Evolutionary conservation across 1,140 invertebrate species (phyloP), one percentile per base, ranked within the genome.

Genomic region (Lordiphosa mommai): DNA sequence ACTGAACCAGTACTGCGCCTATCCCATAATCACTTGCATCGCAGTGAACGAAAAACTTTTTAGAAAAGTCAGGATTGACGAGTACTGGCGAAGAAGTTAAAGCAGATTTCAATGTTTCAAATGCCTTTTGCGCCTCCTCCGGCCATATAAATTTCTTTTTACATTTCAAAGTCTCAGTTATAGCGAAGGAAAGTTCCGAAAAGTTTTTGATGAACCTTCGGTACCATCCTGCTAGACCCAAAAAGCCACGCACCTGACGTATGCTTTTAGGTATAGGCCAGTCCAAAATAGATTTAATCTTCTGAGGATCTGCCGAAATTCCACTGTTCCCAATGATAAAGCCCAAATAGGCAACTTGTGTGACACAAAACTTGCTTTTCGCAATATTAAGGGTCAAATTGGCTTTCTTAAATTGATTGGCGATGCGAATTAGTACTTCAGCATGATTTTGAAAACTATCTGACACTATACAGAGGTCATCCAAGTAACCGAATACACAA

Each of bases 131-230:
- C 1, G 47, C 53, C 16, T 49, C 53, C 3, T 17, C 10, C 7
- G 14, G 34, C 53, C 38, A 49, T 8, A 23, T 20, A 46, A 49
- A 58, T 14, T 43, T 58, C 10, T 37, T 58, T 5, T 40, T 51
- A 33, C n/a, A 23, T 23, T 12, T 8, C 7, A 32, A 4, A 9
- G 43, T 10, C 13, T 56, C 30, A 1, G 33, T 47, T 12, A 56
- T 56, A 5, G 43, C 33, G 20, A 9, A 27, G 0, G 43, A 47
- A 1, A 46, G 9, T 3, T 56, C 43, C 2, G 89, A 57, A 56
- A 88, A 90, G 48, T 87, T 65, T 23, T 36, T 13, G 10, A 89
- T 82, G 55, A 90, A 90, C 14, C 77, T 48, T 1, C 71, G 29
- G 49, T 89, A 89, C 86, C 87, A 87, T 8, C 46, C 70, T 2